Conservation (phyloP, 2,888 invertebrate genomes). For the Brachynemurus nebulosus region DNA sequence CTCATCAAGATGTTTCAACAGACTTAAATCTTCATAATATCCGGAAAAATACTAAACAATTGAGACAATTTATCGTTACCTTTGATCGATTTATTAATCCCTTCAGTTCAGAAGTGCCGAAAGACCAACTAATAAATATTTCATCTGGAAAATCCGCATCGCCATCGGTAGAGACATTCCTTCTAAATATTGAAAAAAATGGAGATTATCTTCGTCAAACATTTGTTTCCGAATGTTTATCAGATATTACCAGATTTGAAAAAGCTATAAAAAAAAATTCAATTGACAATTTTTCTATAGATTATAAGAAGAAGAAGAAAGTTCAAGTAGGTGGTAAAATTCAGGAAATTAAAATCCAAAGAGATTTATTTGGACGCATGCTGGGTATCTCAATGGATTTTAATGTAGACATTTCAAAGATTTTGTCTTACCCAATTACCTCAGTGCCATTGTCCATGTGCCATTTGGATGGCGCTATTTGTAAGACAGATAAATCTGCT, state of each 20-base stretch:
- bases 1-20: too few relatives aligned
- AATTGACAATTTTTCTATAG: constrained; percentile 18
- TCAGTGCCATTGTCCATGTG: constrained; percentile 22
- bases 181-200: constrained; percentile 8
- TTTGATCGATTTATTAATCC: too few relatives aligned
- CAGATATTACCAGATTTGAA: constrained; percentile 19
- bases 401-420: constrained; percentile 16
- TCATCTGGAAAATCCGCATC: too few relatives aligned
- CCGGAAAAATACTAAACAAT: too few relatives aligned
- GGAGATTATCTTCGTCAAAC: constrained; percentile 17
- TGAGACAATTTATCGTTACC: too few relatives aligned
- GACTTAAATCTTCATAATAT: too few relatives aligned
- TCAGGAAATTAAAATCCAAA: constrained; percentile 18
- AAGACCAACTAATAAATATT: too few relatives aligned
- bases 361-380: too few relatives aligned
- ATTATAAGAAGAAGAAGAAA: constrained; percentile 15
- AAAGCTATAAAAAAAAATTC: constrained; percentile 18
- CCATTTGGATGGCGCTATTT: constrained; percentile 21
- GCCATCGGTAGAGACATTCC: constrained; percentile 9
- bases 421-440: constrained; percentile 22
- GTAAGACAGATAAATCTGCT: constrained; percentile 21
- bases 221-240: constrained; percentile 21
- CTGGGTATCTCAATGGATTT: constrained; percentile 17
- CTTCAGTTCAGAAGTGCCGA: too few relatives aligned
- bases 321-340: constrained; percentile 18